Percentiles rank a stretch among this genome's conserved stretches.
phyloP scores from a whole-genome alignment of 2,888 invertebrate species.

The Caenorhabditis sp. region DNA sequence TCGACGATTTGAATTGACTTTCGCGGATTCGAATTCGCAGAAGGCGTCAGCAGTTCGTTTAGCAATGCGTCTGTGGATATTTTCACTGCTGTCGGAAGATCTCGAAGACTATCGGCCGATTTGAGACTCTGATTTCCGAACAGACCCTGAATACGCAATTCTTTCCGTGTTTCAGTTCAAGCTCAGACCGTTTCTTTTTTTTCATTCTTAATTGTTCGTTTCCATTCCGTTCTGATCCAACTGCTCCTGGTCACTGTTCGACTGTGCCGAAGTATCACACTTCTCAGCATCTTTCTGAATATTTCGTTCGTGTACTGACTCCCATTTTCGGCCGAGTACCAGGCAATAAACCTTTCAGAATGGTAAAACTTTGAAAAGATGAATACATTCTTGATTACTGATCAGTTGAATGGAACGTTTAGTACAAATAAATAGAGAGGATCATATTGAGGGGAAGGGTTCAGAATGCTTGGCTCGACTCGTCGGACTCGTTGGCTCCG shows the following conservation, averaged over 20 bases:
- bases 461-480: constrained; percentile 37
- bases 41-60: constrained; percentile 20
- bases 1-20: constrained; percentile 89
- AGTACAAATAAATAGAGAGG: constrained; percentile 20
- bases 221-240: constrained; percentile 19
- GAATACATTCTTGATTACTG: constrained; percentile 10
- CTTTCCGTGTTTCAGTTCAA: neutral
- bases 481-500: constrained; percentile 34
- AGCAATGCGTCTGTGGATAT: constrained; percentile 11
- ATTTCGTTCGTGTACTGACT: neutral
- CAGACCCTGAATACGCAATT: constrained; percentile 62
- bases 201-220: constrained; percentile 10
- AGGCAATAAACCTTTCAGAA: constrained; percentile 26
- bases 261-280: constrained; percentile 21
- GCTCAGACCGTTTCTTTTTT: constrained; percentile 2
- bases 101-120: constrained; percentile 63
- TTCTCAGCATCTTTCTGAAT: constrained; percentile 40
- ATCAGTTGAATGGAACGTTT: constrained; percentile 1
- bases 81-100: constrained; percentile 62
- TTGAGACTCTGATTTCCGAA: constrained; percentile 71
- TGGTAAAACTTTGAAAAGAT: neutral
- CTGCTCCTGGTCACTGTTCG: neutral
- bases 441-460: neutral
- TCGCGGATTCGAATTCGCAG: constrained; percentile 14
- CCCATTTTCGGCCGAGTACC: constrained; percentile 5